Percentiles rank a stretch among this genome's conserved stretches.
These are phyloP conservation scores for Lasaia peninsularis DNA, from an alignment of 1,140 invertebrate genomes.

Conservation along the genomic window DNA sequence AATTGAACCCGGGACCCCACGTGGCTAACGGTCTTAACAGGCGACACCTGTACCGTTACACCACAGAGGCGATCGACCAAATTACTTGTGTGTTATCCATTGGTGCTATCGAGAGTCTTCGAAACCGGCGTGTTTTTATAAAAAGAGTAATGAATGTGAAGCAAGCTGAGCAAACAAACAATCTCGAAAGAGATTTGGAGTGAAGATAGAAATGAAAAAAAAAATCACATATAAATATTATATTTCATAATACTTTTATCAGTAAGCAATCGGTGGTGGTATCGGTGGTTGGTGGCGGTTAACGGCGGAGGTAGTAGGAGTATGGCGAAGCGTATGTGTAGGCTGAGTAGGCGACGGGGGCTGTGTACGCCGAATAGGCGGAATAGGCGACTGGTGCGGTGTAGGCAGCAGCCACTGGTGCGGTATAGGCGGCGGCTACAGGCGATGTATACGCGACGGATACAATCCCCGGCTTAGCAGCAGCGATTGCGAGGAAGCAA, in stretches of 20 bases:
- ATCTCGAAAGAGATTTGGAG: no score
- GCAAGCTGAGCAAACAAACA: no score
- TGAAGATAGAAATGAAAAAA: slow-evolving; percentile 1
- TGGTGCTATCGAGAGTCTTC: no score
- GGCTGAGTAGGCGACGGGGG: slow-evolving; percentile 34
- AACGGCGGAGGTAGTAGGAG: slow-evolving; percentile 34
- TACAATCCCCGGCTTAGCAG: slow-evolving; percentile 31
- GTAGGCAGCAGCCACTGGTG: slow-evolving; percentile 55
- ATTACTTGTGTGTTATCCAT: no score
- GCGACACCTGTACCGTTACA: no score
- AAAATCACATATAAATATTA: neutral
- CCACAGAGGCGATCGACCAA: no score
- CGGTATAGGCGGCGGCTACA: slow-evolving; percentile 49
- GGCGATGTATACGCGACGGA: slow-evolving; percentile 35
- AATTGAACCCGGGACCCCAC: no score
- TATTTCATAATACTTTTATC: slow-evolving; percentile 1
- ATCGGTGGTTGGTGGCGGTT: neutral
- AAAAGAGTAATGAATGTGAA: no score
- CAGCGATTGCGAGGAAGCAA: slow-evolving; percentile 42
- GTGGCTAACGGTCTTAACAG: no score
- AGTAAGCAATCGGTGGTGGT: neutral
- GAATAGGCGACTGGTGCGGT: slow-evolving; percentile 53
- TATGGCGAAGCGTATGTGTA: slow-evolving; percentile 36
- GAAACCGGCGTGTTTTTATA: no score
- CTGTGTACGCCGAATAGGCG: slow-evolving; percentile 48